Evolutionary conservation across 2,113 vertebrate genomes (phyloP), one percentile per base, ranked within the genome.

Genomic region (Mohoua ochrocephala): DNA sequence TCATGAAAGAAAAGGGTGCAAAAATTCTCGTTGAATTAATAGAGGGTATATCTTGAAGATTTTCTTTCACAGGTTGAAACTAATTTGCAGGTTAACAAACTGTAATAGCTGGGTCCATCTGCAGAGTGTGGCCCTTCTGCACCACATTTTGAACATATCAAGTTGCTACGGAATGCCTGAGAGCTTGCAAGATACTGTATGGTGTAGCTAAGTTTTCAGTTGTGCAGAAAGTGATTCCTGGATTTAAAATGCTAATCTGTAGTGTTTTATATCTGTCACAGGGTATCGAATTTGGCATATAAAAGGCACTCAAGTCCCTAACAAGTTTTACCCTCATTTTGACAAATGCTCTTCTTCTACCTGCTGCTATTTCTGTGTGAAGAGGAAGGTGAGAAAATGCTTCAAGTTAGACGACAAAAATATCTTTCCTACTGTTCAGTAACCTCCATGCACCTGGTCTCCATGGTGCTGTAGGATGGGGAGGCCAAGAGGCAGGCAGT

Each of bases 361-460:
- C 84, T 90, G 42, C 70, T 96, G 35, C 59, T 89, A 50, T 90
- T 92, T 92, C 50, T 77, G 35, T 70, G 59, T 92, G 92, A 96
- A 84, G 81, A 81, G 60, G 84, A 93, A 93, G 77, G 89, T 81
- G 92, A 81, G 86, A 95, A 94, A 92, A 91, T 77, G 59, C 82
- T 88, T 77, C 57, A 88, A 80, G 79, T 80, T 77, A 64, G 54
- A 50, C 74, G 86, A 71, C 73, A 90, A 93, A 91, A 95, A 91
- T 89, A 91, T 65, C 85, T 90, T 87, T 88, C 53, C 50, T 65
- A 10, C 79, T 88, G 30, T 73, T 88, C 21, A 13, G 31, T 91
- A 86, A 86, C 71, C 71, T 95, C 91, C 47, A 6, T 41, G 75
- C 70, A 87, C 74, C 75, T 95, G 87, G 78, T 97, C 93, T 93